Evolutionary conservation across 2,797 vertebrate genomes (phyloP).

Genomic region (Rhinoraja longicauda): DNA sequence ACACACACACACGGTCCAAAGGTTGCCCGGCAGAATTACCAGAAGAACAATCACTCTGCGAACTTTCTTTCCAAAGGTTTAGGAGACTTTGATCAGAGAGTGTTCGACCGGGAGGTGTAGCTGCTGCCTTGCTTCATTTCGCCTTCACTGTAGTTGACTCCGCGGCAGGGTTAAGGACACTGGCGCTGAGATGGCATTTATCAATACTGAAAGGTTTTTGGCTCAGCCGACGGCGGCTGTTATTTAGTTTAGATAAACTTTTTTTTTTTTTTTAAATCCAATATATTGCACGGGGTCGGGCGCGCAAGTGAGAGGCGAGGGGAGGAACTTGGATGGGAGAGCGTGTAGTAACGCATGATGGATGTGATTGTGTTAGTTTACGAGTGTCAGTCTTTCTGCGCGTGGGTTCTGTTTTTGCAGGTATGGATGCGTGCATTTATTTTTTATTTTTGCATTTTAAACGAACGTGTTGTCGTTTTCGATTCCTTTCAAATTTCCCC

Average conservation of each 20-base stretch:
- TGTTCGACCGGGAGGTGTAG: neutral
- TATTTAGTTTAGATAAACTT: slow-evolving; percentile 26
- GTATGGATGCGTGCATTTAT: neutral
- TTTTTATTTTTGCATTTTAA: no score
- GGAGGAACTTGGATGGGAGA: slow-evolving; percentile 29
- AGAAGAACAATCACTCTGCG: neutral
- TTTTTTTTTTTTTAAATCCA: neutral
- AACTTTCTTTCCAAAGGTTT: neutral
- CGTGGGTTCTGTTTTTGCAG: neutral
- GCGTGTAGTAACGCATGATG: slow-evolving; percentile 7
- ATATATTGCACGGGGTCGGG: neutral
- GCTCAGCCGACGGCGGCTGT: slow-evolving; percentile 6
- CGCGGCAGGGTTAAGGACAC: neutral
- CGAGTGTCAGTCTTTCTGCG: neutral
- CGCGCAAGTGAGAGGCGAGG: neutral
- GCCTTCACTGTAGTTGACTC: neutral
- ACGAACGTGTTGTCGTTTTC: neutral
- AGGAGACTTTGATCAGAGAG: neutral
- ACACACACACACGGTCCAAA: neutral
- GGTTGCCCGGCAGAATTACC: neutral
- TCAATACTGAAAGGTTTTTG: neutral
- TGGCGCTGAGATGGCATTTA: slow-evolving; percentile 15
- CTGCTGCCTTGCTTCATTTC: neutral
- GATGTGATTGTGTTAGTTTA: neutral
- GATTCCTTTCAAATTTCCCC: neutral